A percentile compares a stretch with the other conserved stretches of the same genome.
Evolutionary conservation across 1,140 invertebrate species (phyloP).

Genomic region (Zaprionus kolodkinae): DNA sequence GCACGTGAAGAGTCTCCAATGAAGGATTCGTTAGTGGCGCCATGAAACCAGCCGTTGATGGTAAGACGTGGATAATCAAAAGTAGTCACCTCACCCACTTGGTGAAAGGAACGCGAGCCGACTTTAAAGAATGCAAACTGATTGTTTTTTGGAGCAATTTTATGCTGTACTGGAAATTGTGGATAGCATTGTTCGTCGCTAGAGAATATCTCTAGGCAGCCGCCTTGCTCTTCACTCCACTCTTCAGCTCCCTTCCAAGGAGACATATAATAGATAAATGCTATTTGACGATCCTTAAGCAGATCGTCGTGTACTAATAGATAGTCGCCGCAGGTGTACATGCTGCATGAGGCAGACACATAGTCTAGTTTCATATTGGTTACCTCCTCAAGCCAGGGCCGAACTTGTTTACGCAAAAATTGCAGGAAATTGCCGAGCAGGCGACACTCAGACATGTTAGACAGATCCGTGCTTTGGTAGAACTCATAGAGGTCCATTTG

Average conservation of each 20-base stretch:
- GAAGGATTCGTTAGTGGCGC: slow-evolving; percentile 83
- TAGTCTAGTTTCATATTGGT: slow-evolving; percentile 87
- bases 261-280: slow-evolving; percentile 89
- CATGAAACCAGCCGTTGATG: slow-evolving; percentile 92
- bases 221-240: slow-evolving; percentile 88
- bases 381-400: slow-evolving; percentile 85
- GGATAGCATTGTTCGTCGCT: slow-evolving; percentile 86
- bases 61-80: slow-evolving; percentile 87
- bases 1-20: slow-evolving; percentile 66
- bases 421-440: slow-evolving; percentile 75
- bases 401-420: slow-evolving; percentile 66
- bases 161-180: slow-evolving; percentile 84
- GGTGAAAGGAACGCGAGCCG: slow-evolving; percentile 81
- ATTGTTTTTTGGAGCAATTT: slow-evolving; percentile 88
- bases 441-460: slow-evolving; percentile 85
- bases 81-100: slow-evolving; percentile 88
- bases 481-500: slow-evolving; percentile 90
- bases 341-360: slow-evolving; percentile 89
- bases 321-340: slow-evolving; percentile 89
- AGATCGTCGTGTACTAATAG: slow-evolving; percentile 90
- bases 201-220: slow-evolving; percentile 88
- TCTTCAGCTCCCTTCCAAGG: slow-evolving; percentile 85
- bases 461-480: slow-evolving; percentile 88
- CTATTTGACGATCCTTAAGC: slow-evolving; percentile 88
- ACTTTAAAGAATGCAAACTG: slow-evolving; percentile 90